Conservation (phyloP, 1,140 invertebrate species). For the Homalodisca vitripennis region DNA sequence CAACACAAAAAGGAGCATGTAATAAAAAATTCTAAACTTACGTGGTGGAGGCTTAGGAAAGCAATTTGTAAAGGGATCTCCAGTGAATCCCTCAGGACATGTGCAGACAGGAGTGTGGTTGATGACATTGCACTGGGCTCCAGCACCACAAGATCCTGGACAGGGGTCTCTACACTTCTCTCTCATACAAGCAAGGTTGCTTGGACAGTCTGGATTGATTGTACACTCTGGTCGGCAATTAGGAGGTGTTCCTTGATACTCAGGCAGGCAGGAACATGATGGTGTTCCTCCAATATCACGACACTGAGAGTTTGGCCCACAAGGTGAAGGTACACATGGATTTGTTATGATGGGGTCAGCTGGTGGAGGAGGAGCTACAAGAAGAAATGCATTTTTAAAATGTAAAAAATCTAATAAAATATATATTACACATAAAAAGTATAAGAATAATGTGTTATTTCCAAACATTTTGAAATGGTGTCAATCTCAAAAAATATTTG, state of each 20-base stretch:
- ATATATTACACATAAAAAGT: conserved; percentile 29
- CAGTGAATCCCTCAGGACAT: conserved; percentile 68
- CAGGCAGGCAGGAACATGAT: conserved; percentile 63
- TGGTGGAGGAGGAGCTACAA: conserved; percentile 9
- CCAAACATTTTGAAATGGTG: not conserved
- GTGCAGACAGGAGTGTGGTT: conserved; percentile 73
- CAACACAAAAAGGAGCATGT: not conserved
- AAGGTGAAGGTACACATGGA: conserved; percentile 58
- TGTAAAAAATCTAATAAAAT: no score
- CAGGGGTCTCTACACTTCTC: conserved; percentile 68
- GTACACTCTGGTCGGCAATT: conserved; percentile 65
- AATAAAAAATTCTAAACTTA: conserved; percentile 34
- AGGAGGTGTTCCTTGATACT: conserved; percentile 61
- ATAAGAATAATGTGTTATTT: not conserved
- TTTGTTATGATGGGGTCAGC: conserved; percentile 39
- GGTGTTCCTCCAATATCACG: conserved; percentile 58
- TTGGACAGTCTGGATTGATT: conserved; percentile 64
- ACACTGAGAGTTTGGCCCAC: conserved; percentile 64
- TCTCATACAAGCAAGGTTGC: conserved; percentile 64
- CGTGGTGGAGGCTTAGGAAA: conserved; percentile 48
- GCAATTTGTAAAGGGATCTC: conserved; percentile 73
- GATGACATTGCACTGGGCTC: conserved; percentile 71
- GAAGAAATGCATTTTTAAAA: not conserved
- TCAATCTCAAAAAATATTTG: not conserved
- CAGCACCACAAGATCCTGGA: conserved; percentile 67